phyloP scores from a whole-genome alignment of 2,888 invertebrate species.

The Lepidocyrtoides sp. region DNA sequence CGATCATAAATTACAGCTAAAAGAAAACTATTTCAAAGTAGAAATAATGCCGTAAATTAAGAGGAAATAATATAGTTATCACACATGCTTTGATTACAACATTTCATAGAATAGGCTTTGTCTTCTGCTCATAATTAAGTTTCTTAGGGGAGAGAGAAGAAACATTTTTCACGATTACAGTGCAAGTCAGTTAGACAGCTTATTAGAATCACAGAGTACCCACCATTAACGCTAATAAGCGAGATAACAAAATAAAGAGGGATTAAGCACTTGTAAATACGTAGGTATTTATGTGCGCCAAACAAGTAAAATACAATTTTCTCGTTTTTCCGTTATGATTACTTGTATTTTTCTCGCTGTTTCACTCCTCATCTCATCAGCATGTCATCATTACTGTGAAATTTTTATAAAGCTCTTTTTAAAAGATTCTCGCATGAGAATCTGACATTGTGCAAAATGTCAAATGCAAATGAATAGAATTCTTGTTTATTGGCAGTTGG shows the following conservation, averaged over 20 bases:
- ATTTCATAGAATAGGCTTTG: neutral
- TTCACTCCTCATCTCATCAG: neutral
- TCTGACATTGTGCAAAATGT: neutral
- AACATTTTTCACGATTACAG: neutral
- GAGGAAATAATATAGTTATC: neutral
- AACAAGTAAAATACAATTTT: neutral
- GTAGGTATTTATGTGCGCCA: neutral
- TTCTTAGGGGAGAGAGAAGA: neutral
- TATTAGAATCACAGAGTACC: neutral
- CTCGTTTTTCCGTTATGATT: constrained; percentile 28
- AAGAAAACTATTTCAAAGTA: neutral
- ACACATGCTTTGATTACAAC: neutral
- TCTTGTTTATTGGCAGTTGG: neutral
- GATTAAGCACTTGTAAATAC: neutral
- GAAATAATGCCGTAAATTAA: neutral
- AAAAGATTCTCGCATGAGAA: constrained; percentile 4
- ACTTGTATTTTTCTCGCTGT: neutral
- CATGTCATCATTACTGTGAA: constrained; percentile 26
- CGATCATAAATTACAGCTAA: neutral
- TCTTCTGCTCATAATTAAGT: constrained; percentile 10
- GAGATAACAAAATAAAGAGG: neutral
- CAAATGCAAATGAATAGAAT: neutral
- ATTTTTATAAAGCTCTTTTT: constrained; percentile 6
- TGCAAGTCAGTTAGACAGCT: neutral
- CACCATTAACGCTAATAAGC: neutral